phyloP scores from a whole-genome alignment of 2,888 invertebrate species.

The Pammene aurita region DNA sequence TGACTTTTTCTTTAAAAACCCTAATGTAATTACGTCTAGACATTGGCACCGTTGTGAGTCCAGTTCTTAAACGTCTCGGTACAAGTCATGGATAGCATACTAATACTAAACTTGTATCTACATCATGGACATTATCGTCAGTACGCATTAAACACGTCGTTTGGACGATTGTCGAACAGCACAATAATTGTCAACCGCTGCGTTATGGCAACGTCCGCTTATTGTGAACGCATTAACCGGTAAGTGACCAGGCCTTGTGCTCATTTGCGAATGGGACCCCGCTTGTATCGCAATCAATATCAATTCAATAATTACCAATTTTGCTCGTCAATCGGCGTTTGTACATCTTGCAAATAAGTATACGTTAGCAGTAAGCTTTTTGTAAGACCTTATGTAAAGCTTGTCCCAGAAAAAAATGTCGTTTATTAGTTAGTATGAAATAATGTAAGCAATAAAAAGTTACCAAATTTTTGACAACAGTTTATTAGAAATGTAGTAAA shows the following conservation, averaged over 20 bases:
- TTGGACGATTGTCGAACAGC: constrained; percentile 53
- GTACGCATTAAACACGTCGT: constrained; percentile 16
- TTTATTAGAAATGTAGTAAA: too few species aligned
- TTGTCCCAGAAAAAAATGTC: too few species aligned
- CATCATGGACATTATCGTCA: constrained; percentile 16
- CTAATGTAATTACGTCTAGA: too few species aligned
- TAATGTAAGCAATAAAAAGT: too few species aligned
- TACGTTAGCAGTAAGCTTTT: too few species aligned
- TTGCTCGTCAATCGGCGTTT: not conserved
- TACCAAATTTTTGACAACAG: too few species aligned
- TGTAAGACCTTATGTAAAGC: too few species aligned
- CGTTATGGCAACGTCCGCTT: constrained; percentile 75
- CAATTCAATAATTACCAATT: constrained; percentile 17
- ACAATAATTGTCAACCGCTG: constrained; percentile 61
- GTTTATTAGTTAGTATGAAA: too few species aligned
- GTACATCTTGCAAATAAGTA: not conserved
- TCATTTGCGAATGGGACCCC: constrained; percentile 53
- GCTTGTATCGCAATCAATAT: constrained; percentile 24
- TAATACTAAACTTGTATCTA: not conserved
- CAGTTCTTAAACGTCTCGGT: not conserved
- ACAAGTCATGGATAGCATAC: not conserved
- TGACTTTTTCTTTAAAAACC: too few species aligned
- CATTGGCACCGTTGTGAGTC: too few species aligned
- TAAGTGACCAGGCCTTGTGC: constrained; percentile 68
- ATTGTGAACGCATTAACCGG: constrained; percentile 71